Evolutionary conservation across 2,888 invertebrate species (phyloP), one percentile per base, ranked within the genome.

Genomic region (Coelinius sp.): DNA sequence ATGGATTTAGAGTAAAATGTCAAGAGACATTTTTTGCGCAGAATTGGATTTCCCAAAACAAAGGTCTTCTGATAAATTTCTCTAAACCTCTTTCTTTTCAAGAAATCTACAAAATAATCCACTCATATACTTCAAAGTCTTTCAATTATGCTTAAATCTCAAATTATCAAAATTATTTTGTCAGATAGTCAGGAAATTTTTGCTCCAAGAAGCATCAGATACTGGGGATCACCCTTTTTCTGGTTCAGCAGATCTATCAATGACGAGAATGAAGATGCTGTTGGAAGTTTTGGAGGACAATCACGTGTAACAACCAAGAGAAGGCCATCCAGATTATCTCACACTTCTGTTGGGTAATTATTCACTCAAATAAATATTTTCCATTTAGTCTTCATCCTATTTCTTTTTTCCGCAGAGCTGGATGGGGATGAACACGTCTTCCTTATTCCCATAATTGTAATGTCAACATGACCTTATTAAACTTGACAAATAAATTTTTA

Each of bases 391-490:
- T 35, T 35, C 6, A 3, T 35, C 35, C 10, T 8, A 35, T 35
- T 35, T 7, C 8, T 35, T 1, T 35, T 10, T 10, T 35, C 35
- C 6, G 35, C 74, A 82, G 82, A 0, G 78, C 78, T 10, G 83
- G 82, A 8, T 83, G 82, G 83, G 82, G 82, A 22, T 79, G 81
- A n/a, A 81, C 71, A 78, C 65, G 20, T n/a, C 14, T 35, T 8
- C 44, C n/a, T n/a, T n/a, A n/a, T 38, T 44, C 5, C 2, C 8
- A 20, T 49, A 17, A 49, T 49, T 49, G 20, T 17, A 6, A 49
- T 49, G 46, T 49, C 14, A 49, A 49, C 46, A 17, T 49, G 46
- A 49, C 46, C 46, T 49, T 20, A 49, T 49, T 49, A 49, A 14
- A 5, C 46, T 20, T 49, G 1, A 20, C 46, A 49, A 49, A 49